These are phyloP conservation scores for Solen grandis DNA, from an alignment of 1,140 invertebrate genomes.

Conservation along the genomic window DNA sequence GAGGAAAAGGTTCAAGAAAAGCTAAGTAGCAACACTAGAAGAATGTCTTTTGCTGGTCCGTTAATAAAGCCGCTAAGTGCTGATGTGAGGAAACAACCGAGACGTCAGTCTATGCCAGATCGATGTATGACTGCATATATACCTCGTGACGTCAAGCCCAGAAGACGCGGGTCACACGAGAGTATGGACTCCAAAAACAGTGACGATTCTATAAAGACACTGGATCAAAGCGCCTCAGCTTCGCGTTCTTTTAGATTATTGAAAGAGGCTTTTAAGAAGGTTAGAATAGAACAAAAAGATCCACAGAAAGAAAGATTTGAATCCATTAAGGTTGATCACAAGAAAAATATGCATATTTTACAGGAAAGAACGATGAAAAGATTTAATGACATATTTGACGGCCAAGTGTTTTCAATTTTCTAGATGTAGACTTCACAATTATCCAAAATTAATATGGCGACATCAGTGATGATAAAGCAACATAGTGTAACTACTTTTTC, in stretches of 20 bases:
- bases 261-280: conserved; percentile 38
- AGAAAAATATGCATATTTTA: not conserved
- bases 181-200: conserved; percentile 13
- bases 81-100: not conserved
- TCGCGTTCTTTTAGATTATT: conserved; percentile 22
- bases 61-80: not conserved
- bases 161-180: not conserved
- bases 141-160: not conserved
- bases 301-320: conserved; percentile 7
- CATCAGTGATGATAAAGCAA: no score
- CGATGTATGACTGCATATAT: not conserved
- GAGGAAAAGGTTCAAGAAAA: not conserved
- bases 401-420: conserved; percentile 16
- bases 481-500: no score
- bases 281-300: conserved; percentile 8
- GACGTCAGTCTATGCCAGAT: conserved; percentile 1
- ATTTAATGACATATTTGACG: conserved; percentile 24
- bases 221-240: not conserved
- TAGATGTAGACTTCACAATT: no score
- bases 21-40: not conserved
- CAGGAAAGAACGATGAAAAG: conserved; percentile 17
- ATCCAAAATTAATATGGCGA: no score
- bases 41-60: not conserved
- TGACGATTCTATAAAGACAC: not conserved
- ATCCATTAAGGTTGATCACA: conserved; percentile 16